Evolutionary conservation across 2,888 invertebrate genomes (phyloP), one percentile per base, ranked within the genome.

Genomic region (Prostheceraeus crozeri): DNA sequence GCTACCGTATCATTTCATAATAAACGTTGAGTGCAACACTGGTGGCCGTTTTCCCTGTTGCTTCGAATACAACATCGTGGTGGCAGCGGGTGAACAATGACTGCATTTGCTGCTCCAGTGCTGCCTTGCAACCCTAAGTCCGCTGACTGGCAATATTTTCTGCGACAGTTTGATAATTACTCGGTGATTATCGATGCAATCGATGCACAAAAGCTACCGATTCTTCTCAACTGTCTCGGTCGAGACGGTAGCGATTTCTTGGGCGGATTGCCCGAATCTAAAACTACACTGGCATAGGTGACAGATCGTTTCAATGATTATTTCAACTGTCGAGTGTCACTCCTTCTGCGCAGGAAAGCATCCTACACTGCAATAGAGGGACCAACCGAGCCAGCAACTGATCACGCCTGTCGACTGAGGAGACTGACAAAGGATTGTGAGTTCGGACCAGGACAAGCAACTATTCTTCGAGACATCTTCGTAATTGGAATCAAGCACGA

Each of bases 401-500:
- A 33, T 33, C n/a, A 33, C n/a, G 33, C 33, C n/a, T 33, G 33
- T 33, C 33, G 33, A 8, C 33, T 33, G 33, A 8, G n/a, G n/a
- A 33, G 33, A n/a, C 33, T 33, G 8, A n/a, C 33, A 33, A 33
- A 33, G 8, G 33, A 33, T n/a, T 33, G 33, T n/a, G 33, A 33
- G 8, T 33, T 33, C n/a, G 33, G 33, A n/a, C 8, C 8, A 33
- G 8, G 8, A 10, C 33, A 33, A 33, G n/a, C 8, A 8, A 33
- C 33, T 10, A 8, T 33, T 33, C 33, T 33, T 33, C 33, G 33
- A 33, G 33, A n/a, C n/a, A n/a, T 40, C 14, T 40, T 40, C 40
- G 40, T 40, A 16, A 8, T n/a, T 40, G 40, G 40, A 40, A 40
- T 40, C 14, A 14, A n/a, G 14, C 14, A 21, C 40, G 40, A 40